Evolutionary conservation across 2,113 vertebrate species (phyloP).

Genomic region (Vulpes vulpes): DNA sequence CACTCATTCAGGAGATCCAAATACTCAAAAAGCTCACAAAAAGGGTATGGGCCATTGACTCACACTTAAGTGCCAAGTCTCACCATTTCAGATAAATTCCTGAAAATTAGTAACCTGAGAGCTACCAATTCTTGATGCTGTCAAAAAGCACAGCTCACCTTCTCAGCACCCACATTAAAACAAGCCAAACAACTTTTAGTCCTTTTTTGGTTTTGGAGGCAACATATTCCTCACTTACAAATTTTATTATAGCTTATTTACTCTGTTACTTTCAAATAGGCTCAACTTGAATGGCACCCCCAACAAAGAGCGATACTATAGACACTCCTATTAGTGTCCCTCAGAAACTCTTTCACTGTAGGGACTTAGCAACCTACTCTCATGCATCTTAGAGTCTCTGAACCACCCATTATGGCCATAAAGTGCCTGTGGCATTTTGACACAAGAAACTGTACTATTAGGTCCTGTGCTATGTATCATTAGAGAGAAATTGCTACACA

Average conservation of each 20-base stretch:
- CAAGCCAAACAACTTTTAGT: background rate
- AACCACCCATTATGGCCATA: background rate
- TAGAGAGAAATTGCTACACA: background rate
- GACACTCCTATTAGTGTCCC: background rate
- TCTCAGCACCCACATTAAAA: constrained; percentile 16
- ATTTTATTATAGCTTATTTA: background rate
- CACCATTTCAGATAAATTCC: background rate
- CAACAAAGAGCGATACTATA: background rate
- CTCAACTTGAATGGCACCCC: background rate
- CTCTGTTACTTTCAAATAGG: background rate
- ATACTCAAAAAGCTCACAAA: constrained; percentile 7
- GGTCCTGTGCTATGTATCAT: background rate
- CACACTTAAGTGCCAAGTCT: background rate
- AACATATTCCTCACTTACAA: constrained; percentile 7
- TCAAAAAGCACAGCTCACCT: background rate
- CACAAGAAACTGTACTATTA: background rate
- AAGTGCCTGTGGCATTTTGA: background rate
- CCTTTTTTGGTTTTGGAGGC: background rate
- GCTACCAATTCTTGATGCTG: background rate
- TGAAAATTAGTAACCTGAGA: constrained; percentile 27
- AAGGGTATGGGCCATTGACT: background rate
- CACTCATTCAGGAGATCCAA: background rate
- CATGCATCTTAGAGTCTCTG: background rate
- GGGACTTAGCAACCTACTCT: background rate
- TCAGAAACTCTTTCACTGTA: background rate